Evolutionary conservation across 2,113 vertebrate species (phyloP), one percentile per base, ranked within the genome.

Genomic region (Pachyramphus minor): DNA sequence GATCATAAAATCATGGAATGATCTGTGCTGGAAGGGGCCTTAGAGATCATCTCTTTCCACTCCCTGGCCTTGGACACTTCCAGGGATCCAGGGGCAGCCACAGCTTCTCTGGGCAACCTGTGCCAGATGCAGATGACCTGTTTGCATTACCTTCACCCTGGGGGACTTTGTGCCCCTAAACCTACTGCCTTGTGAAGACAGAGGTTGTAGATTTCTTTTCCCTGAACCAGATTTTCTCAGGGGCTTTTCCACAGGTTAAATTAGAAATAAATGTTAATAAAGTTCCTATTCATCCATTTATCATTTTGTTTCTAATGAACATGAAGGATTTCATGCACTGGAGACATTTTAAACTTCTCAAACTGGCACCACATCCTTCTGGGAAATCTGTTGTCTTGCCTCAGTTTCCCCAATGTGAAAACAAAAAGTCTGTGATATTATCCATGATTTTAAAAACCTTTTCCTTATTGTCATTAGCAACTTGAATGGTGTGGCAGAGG

Each of bases 271-370:
- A 3, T 39, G 4, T 37, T 41, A 13, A 3, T 17, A 45, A 25
- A 3, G 9, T 10, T 37, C 58, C 44, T 0, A 0, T n/a, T 52
- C 24, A 20, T 7, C 11, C 39, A 14, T 21, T 84, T 75, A 5
- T 25, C 1, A 27, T 47, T 81, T 52, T 7, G 4, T 60, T 75
- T 33, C 30, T 37, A 64, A 37, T 0, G 1, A 74, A 58, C 24
- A 14, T 37, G 62, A 79, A 87, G 7, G 27, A 24, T 72, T 82
- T 39, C 41, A 20, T 14, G 21, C 4, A 16, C 3, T 62, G 14
- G 14, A 58, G 39, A 49, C 18, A 24, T 11, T 73, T 71, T 24
- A 44, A 52, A 1, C 23, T 17, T 66, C 72, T 79, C 44, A 39
- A 60, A 18, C 2, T 18, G 10, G 1, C 45, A 44, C 35, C 14